Evolutionary conservation across 2,888 invertebrate genomes (phyloP).

Genomic region (Galeopsomyia nigrocyanea): DNA sequence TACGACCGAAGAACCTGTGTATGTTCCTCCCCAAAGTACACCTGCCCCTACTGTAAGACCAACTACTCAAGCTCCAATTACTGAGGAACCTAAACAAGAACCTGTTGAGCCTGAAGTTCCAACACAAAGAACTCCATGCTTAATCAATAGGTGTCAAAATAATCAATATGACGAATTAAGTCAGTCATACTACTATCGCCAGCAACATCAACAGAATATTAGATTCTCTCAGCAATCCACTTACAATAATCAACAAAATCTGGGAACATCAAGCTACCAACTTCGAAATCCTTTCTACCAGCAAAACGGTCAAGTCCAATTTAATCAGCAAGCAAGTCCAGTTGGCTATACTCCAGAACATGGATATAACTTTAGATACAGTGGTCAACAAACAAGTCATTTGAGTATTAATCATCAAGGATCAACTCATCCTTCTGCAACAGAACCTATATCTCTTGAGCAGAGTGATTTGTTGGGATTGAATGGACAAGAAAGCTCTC

Average conservation of each 20-base stretch:
- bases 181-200: conserved; percentile 38
- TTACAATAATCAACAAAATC: conserved; percentile 33
- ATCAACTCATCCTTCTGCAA: not conserved
- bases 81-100: not conserved
- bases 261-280: conserved; percentile 39
- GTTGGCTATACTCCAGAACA: conserved; percentile 10
- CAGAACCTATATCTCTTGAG: conserved; percentile 18
- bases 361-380: conserved; percentile 10
- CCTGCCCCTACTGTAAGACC: not conserved
- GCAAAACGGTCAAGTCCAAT: conserved; percentile 12
- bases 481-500: conserved; percentile 47
- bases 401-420: conserved; percentile 7
- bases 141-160: not conserved
- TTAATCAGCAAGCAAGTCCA: conserved; percentile 7
- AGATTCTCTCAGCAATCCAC: conserved; percentile 20
- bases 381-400: conserved; percentile 7
- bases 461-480: conserved; percentile 29
- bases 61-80: not conserved
- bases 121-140: conserved; percentile 18
- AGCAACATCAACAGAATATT: conserved; percentile 18
- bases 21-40: not conserved
- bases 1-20: not conserved
- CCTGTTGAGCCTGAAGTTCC: not conserved
- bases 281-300: conserved; percentile 39
- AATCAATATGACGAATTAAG: conserved; percentile 41